Percentiles rank a stretch among this genome's conserved stretches.
phyloP scores from a whole-genome alignment of 2,888 invertebrate species.

The Poecilobothrus nobilitatus region DNA sequence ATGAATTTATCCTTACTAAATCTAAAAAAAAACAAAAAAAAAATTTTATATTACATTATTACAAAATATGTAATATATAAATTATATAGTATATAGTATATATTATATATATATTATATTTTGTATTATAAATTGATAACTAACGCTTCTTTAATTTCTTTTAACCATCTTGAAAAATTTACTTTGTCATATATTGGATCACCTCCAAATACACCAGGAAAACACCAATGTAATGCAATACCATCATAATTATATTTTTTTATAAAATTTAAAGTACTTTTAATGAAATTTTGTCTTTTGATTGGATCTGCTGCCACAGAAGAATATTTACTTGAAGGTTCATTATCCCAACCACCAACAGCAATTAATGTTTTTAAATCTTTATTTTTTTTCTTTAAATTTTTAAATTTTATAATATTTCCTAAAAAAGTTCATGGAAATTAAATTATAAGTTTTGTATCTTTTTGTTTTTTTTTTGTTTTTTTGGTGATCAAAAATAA shows the following conservation, averaged over 20 bases:
- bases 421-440: neutral
- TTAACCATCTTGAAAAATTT: slow-evolving; percentile 32
- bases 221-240: slow-evolving; percentile 74
- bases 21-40: slow-evolving; percentile 25
- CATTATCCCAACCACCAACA: neutral
- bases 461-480: no score
- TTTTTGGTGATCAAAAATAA: no score
- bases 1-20: slow-evolving; percentile 40
- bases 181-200: slow-evolving; percentile 68
- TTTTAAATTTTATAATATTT: neutral
- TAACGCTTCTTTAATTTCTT: slow-evolving; percentile 30
- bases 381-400: neutral
- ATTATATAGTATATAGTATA: no score
- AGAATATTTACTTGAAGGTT: neutral
- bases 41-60: no score
- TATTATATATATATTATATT: no score
- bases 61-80: no score
- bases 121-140: neutral
- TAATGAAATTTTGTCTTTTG: slow-evolving; percentile 9
- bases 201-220: slow-evolving; percentile 66
- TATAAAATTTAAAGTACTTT: slow-evolving; percentile 52
- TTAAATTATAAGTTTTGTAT: no score
- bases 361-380: slow-evolving; percentile 2
- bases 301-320: slow-evolving; percentile 2
- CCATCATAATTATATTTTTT: slow-evolving; percentile 65